Conservation (phyloP, 1,140 invertebrate species). For the Zaprionus ornatus region DNA sequence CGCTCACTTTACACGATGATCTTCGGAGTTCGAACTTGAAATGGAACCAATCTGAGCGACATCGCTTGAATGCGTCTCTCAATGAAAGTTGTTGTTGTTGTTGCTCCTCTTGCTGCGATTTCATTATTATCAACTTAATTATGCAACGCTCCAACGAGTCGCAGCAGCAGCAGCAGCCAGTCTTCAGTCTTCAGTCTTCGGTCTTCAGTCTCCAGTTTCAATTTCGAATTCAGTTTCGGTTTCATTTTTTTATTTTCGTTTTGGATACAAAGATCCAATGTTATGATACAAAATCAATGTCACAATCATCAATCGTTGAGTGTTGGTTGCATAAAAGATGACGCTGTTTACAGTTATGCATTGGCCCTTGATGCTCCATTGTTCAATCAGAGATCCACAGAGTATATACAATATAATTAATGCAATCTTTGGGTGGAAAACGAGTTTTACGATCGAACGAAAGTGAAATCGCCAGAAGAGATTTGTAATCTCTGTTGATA, state of each 20-base stretch:
- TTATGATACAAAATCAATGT: conserved; percentile 29
- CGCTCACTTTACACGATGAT: not conserved
- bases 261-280: conserved; percentile 6
- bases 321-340: conserved; percentile 21
- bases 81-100: conserved; percentile 1
- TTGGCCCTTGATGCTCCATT: not conserved
- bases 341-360: conserved; percentile 27
- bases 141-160: not conserved
- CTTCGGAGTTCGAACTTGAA: not conserved
- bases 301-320: conserved; percentile 28
- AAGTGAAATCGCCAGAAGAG: conserved; percentile 75
- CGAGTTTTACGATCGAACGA: conserved; percentile 57
- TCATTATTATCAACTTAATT: not conserved
- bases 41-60: not conserved
- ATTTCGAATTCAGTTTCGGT: not conserved
- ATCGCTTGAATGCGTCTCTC: not conserved
- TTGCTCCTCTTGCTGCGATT: not conserved
- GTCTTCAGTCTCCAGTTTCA: not conserved
- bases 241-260: not conserved
- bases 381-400: conserved; percentile 41
- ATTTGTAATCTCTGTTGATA: conserved; percentile 41
- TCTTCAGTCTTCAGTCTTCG: not conserved
- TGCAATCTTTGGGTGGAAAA: conserved; percentile 52
- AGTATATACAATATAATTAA: conserved; percentile 72
- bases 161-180: not conserved